Conservation (phyloP, 23 tunicate species). For the Halocynthia roretzi region DNA sequence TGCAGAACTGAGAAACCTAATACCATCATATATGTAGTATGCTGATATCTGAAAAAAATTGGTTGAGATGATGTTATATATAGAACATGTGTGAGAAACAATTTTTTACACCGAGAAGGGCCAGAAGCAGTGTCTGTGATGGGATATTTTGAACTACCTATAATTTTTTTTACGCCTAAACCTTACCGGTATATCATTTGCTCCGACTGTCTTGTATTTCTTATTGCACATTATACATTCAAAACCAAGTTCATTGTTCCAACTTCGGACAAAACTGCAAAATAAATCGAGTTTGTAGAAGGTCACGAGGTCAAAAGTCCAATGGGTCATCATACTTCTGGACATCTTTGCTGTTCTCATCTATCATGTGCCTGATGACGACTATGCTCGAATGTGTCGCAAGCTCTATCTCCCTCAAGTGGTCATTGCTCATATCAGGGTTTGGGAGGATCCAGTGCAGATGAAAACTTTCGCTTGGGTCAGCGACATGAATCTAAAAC, state of each 20-base stretch:
- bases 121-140: too few relatives aligned
- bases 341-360: background rate
- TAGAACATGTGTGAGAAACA: background rate
- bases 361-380: conserved; percentile 1
- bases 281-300: background rate
- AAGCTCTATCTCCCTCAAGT: conserved; percentile 8
- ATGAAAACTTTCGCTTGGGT: background rate
- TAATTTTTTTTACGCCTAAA: too few relatives aligned
- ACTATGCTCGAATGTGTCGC: background rate
- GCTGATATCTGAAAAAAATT: conserved; percentile 36
- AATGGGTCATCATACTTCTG: background rate
- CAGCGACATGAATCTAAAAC: background rate
- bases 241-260: conserved; percentile 1
- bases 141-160: too few relatives aligned
- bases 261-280: background rate
- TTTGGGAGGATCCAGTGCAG: background rate
- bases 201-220: background rate
- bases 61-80: background rate
- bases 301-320: background rate
- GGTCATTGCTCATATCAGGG: conserved; percentile 2
- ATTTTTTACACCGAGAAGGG: background rate
- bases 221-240: background rate
- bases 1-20: conserved; percentile 24
- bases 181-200: conserved; percentile 1
- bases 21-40: conserved; percentile 44